These are phyloP conservation scores for Neoaliturus tenellus DNA, from an alignment of 2,888 invertebrate species.

Conservation along the genomic window DNA sequence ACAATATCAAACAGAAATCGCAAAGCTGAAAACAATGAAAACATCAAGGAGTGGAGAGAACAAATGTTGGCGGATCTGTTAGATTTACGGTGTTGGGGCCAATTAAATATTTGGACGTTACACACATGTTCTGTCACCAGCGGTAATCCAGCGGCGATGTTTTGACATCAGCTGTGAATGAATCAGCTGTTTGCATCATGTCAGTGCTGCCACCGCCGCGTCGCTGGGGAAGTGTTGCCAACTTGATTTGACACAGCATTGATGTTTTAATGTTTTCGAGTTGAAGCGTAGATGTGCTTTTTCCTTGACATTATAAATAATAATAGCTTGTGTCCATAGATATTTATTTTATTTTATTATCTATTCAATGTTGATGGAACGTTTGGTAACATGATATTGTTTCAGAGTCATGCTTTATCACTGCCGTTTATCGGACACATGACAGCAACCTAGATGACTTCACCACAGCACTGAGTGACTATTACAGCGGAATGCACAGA, in stretches of 20 bases:
- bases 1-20: neutral
- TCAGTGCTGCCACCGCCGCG: neutral
- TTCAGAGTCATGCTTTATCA: too few species aligned
- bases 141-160: constrained; percentile 7
- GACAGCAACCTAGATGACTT: too few species aligned
- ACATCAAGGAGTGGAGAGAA: neutral
- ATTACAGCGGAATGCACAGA: too few species aligned
- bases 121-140: constrained; percentile 31
- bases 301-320: too few species aligned
- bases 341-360: too few species aligned
- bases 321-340: too few species aligned
- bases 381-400: too few species aligned
- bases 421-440: too few species aligned
- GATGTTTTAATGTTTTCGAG: too few species aligned
- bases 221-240: neutral
- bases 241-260: neutral
- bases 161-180: constrained; percentile 14
- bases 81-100: constrained; percentile 7
- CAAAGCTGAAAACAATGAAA: neutral
- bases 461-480: too few species aligned
- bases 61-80: neutral
- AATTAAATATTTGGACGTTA: constrained; percentile 32
- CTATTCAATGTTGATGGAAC: too few species aligned
- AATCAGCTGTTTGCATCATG: constrained; percentile 25
- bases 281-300: too few species aligned